Base-by-base conservation (phyloP, 2,888 invertebrate species). In the Epinotia nisella region DNA sequence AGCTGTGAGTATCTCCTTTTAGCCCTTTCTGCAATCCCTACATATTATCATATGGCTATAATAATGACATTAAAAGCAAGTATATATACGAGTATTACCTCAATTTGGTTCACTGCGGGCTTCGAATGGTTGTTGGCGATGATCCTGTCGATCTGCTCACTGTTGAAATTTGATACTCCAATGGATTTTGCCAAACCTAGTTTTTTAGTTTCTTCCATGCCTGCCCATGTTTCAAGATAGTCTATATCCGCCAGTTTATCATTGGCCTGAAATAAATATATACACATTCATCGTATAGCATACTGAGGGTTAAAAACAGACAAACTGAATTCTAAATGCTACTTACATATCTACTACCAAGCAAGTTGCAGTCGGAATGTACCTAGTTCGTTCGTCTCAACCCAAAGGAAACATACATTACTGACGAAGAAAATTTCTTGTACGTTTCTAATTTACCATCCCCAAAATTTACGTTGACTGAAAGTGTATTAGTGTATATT, bases 101-200 rank as follows among this genome's bases (percentile, higher is more conserved):
- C 92, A 75, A 92, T 74, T 89, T 96, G 95, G 82, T 95, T 95
- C 17, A 94, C 94, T 3, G 94, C 95, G 0, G 96, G 96, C 75
- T 90, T 94, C 11, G 95, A 92, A 69, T 83, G 89, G 53, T 95
- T 94, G 64, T 94, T 89, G 0, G 93, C 90, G 15, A 96, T 76
- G 1, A 97, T 77, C 13, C 96, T 90, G 67, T 95, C 93, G 5
- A 97, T 90, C 85, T 98, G 97, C 39, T 95, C 86, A 15, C 90
- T 92, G 82, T 96, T 97, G 83, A 97, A 97, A 87, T 98, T 97
- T 56, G 97, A 97, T 0, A 97, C 84, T 0, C 97, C 97, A 74
- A 97, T 97, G 49, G 95, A 95, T 79, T 94, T 95, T 0, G 95
- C 87, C 13, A 96, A 87, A 0, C 96, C 96, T 56, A 93, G 80